Conservation (phyloP, 2,113 vertebrate genomes). For the Australoheros scitulus region DNA sequence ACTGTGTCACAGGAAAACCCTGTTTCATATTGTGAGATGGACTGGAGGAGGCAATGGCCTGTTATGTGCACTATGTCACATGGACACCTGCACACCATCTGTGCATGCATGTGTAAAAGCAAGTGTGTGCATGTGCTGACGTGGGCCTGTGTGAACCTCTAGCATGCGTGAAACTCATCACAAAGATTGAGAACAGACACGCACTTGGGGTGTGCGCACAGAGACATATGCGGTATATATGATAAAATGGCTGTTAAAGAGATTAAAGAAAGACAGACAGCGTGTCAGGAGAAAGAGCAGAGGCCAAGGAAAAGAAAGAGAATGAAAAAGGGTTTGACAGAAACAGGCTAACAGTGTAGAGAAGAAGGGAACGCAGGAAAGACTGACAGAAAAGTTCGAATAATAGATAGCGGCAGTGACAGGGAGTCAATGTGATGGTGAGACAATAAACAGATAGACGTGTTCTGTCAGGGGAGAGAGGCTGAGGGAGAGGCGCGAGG, state of each 20-base stretch:
- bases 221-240: constrained; percentile 32
- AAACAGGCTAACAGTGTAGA: constrained; percentile 55
- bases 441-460: constrained; percentile 57
- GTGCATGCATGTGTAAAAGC: constrained; percentile 12
- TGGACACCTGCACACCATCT: constrained; percentile 63
- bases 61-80: constrained; percentile 49
- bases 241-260: constrained; percentile 50
- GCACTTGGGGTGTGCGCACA: not conserved
- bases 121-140: constrained; percentile 12
- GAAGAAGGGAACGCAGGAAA: constrained; percentile 16
- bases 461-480: constrained; percentile 5
- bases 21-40: constrained; percentile 8
- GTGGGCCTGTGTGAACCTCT: not conserved
- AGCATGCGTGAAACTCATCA: not conserved
- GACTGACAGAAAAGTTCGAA: constrained; percentile 47
- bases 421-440: constrained; percentile 47
- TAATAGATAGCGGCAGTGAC: constrained; percentile 65
- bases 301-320: constrained; percentile 18
- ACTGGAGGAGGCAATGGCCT: constrained; percentile 19
- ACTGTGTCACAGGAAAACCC: constrained; percentile 26
- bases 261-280: constrained; percentile 39
- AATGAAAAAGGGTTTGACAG: constrained; percentile 60
- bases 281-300: constrained; percentile 32
- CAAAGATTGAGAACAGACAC: constrained; percentile 5
- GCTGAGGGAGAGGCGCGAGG: not conserved